Percentiles rank a stretch among this genome's conserved stretches.
Evolutionary conservation across 1,140 invertebrate species (phyloP).

Genomic region (Panonychus citri): DNA sequence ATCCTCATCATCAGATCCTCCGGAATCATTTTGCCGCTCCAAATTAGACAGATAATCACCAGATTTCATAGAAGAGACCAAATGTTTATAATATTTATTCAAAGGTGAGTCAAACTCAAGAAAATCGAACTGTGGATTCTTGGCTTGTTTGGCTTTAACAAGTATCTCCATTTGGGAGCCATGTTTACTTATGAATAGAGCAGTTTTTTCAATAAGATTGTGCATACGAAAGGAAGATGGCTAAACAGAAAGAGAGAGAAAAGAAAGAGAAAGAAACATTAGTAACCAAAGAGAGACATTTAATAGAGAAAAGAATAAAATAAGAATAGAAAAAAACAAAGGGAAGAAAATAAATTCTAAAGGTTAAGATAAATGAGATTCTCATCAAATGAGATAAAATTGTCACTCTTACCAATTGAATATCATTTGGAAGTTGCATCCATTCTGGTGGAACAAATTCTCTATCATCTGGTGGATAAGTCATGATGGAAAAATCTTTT

Average conservation of each 20-base stretch:
- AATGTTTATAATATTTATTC: slow-evolving; percentile 69
- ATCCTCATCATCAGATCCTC: slow-evolving; percentile 26
- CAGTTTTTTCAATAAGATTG: slow-evolving; percentile 87
- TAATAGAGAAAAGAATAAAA: neutral
- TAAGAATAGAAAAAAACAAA: neutral
- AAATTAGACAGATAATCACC: slow-evolving; percentile 37
- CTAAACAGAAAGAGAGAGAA: neutral
- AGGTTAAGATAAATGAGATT: too few relatives aligned
- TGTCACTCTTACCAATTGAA: too few relatives aligned
- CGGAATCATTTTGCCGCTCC: slow-evolving; percentile 13
- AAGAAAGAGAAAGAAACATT: too few relatives aligned
- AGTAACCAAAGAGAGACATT: neutral
- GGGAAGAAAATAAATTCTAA: too few relatives aligned
- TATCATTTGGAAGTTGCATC: too few relatives aligned
- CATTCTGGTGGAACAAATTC: too few relatives aligned
- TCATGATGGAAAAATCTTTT: too few relatives aligned
- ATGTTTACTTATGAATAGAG: slow-evolving; percentile 70
- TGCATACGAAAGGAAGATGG: slow-evolving; percentile 44
- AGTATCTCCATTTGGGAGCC: slow-evolving; percentile 95
- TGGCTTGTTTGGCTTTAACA: slow-evolving; percentile 82
- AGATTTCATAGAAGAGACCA: slow-evolving; percentile 53
- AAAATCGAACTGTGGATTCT: slow-evolving; percentile 80
- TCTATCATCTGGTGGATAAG: too few relatives aligned
- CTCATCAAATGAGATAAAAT: too few relatives aligned
- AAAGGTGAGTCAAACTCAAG: slow-evolving; percentile 58